Base-by-base conservation (phyloP, 2,888 invertebrate genomes). In the Drosophila meridiana region DNA sequence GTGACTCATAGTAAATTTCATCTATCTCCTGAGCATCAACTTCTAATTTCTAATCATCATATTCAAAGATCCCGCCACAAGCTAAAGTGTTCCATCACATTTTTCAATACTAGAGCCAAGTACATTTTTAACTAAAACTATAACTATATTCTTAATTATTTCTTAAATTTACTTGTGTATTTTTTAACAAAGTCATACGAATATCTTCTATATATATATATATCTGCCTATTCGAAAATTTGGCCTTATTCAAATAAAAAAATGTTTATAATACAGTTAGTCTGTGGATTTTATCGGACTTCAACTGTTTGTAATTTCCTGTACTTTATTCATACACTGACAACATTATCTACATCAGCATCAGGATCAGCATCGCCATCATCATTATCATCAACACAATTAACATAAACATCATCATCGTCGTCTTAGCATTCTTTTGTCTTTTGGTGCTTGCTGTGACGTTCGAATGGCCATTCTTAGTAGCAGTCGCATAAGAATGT, bases 391-490 rank as follows among this genome's bases (percentile, higher is more conserved):
- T 38, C 38, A 9, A 9, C 34, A 40, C 14, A 6, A 14, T 5
- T 14, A 9, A 9, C 14, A 36, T 3, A 14, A 14, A 13, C 20
- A 40, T 20, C 26, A 20, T 40, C 40, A 4, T 20, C 32, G 7
- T 40, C n/a, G 13, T 40, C n/a, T 28, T 47, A 4, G 20, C 40
- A 34, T 30, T 32, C n/a, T 43, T 11, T 26, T 32, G 43, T 20
- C 30, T 20, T 56, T 59, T 60, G 48, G 43, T 34, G 57, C 42
- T 62, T 66, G 45, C 56, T 59, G 34, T 32, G 64, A 58, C 70
- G 65, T 62, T 70, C 70, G 65, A 76, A 59, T 11, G 52, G 42
- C 55, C 40, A 76, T 76, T 70, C 47, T 55, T 28, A 20, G 26
- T 4, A 65, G 52, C 68, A 48, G 32, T 28, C 32, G 28, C 26